phyloP scores from a whole-genome alignment of 2,888 invertebrate genomes.

The Theristus sp. region DNA sequence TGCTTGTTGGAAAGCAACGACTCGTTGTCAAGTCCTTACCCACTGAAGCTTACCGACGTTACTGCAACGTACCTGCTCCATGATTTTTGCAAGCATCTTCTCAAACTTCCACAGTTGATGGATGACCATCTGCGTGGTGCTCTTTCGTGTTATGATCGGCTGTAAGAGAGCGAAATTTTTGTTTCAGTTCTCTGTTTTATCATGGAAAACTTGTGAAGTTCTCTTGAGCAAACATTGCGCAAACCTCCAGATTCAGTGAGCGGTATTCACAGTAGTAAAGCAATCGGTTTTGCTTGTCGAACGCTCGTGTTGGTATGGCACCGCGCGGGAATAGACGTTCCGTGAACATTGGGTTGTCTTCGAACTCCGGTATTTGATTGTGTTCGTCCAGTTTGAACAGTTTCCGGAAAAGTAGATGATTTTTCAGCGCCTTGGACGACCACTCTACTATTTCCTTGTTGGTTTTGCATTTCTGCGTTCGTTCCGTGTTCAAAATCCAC shows the following conservation, averaged over 20 bases:
- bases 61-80: constrained; percentile 14
- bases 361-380: constrained; percentile 14
- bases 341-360: constrained; percentile 22
- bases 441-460: constrained; percentile 19
- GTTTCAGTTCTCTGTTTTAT: not conserved
- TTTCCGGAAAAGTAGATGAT: constrained; percentile 16
- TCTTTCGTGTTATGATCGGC: constrained; percentile 8
- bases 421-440: constrained; percentile 20
- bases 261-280: constrained; percentile 27
- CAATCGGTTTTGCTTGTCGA: constrained; percentile 12
- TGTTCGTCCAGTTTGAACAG: constrained; percentile 2
- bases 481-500: constrained; percentile 21
- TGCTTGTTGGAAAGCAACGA: constrained; percentile 4
- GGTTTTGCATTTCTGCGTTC: constrained; percentile 13
- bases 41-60: no score
- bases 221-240: no score
- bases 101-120: constrained; percentile 28
- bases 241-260: constrained; percentile 24
- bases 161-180: not conserved
- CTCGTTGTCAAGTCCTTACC: not conserved
- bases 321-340: constrained; percentile 21
- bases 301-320: no score
- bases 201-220: no score
- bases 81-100: constrained; percentile 22
- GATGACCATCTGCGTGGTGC: constrained; percentile 19